phyloP scores from a whole-genome alignment of 2,888 invertebrate species.

The Anthrax anthrax region DNA sequence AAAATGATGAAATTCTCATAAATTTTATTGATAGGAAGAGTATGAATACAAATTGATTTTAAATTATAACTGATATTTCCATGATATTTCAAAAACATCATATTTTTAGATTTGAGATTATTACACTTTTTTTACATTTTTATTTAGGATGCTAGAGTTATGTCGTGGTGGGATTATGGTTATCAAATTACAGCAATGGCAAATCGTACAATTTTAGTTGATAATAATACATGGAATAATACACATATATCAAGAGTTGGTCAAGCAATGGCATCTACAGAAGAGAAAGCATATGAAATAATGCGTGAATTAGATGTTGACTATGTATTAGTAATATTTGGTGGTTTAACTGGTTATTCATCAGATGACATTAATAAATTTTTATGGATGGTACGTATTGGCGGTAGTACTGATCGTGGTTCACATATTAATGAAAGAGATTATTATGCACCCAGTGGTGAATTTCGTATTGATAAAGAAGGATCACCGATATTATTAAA shows the following conservation, averaged over 20 bases:
- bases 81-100: no score
- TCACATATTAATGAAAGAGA: slow-evolving; percentile 92
- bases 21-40: slow-evolving; percentile 34
- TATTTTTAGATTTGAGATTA: no score
- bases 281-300: slow-evolving; percentile 94
- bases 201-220: slow-evolving; percentile 92
- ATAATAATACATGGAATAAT: slow-evolving; percentile 99
- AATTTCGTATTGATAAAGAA: slow-evolving; percentile 91
- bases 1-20: not conserved
- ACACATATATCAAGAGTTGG: slow-evolving; percentile 96
- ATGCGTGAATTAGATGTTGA: slow-evolving; percentile 95
- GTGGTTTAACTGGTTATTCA: slow-evolving; percentile 96
- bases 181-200: slow-evolving; percentile 99
- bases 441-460: slow-evolving; percentile 90
- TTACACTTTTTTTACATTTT: not conserved
- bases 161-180: slow-evolving; percentile 99
- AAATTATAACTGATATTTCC: no score
- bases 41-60: slow-evolving; percentile 21
- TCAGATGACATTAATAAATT: slow-evolving; percentile 99
- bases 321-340: slow-evolving; percentile 96
- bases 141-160: slow-evolving; percentile 75
- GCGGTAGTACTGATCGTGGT: slow-evolving; percentile 89
- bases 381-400: slow-evolving; percentile 97
- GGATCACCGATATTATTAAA: slow-evolving; percentile 85
- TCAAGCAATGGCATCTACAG: slow-evolving; percentile 95